Percentiles rank a stretch among this genome's conserved stretches.
These are phyloP conservation scores for Megatriorchis doriae DNA, from an alignment of 2,113 vertebrate genomes.

Conservation along the genomic window DNA sequence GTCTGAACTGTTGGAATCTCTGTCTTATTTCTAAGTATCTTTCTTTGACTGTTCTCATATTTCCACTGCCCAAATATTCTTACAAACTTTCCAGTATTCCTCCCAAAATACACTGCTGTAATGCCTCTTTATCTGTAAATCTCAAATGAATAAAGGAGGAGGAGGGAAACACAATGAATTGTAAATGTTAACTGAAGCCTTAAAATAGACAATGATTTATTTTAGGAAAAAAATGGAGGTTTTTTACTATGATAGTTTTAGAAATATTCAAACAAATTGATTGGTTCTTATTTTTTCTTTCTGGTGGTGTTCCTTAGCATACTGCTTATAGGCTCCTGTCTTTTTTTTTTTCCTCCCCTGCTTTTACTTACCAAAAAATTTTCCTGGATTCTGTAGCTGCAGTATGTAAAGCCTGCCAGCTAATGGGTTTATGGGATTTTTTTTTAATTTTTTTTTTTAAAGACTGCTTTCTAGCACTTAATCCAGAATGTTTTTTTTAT, in stretches of 20 bases:
- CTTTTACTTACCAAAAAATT: neutral
- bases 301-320: neutral
- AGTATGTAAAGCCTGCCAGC: neutral
- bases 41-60: neutral
- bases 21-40: slow-evolving; percentile 30
- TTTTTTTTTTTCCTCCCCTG: neutral
- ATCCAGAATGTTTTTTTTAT: slow-evolving; percentile 1
- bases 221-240: neutral
- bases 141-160: neutral
- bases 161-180: neutral
- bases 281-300: accelerated
- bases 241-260: neutral
- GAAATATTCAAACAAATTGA: neutral
- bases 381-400: neutral
- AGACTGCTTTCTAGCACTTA: neutral
- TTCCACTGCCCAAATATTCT: neutral
- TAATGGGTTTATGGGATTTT: neutral
- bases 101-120: slow-evolving; percentile 7
- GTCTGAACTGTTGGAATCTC: slow-evolving; percentile 27
- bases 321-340: neutral
- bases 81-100: slow-evolving; percentile 27
- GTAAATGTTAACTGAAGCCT: neutral
- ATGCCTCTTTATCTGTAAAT: neutral
- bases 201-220: neutral
- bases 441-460: neutral